Evolutionary conservation across 2,888 invertebrate species (phyloP), one percentile per base, ranked within the genome.

Genomic region (Yponomeuta sedellus): DNA sequence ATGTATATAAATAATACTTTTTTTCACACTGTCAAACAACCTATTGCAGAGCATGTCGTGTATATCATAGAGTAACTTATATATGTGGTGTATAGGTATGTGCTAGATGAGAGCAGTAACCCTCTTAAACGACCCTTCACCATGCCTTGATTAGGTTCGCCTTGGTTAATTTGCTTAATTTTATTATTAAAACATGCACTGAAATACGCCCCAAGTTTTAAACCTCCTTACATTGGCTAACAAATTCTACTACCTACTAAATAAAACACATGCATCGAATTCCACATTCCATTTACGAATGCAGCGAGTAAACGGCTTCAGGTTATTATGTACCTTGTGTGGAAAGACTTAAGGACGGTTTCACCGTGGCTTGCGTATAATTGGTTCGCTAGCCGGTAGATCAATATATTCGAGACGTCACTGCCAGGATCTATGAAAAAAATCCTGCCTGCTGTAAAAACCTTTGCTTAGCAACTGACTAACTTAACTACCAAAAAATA

Each of bases 361-460:
- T 52, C 16, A 28, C 28, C 2, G 0, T 61, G 10, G 20, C 34
- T 34, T 12, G 16, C 20, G 28, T 20, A 11, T 16, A 12, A 19
- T 58, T 19, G 5, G 22, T 22, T 19, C 19, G n/a, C 11, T 22
- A 5, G 61, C 61, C 12, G 2, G 22, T 25, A 22, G 20, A 25
- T 61, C 61, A 16, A 61, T 52, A 52, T 52, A 52, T 16, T 52
- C 44, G 44, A 52, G 44, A 52, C 44, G 44, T 52, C 44, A 52
- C 44, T 16, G 44, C 16, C 44, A 52, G 44, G 44, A 52, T 16
- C 44, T 12, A 16, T 16, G 16, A 52, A 52, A 52, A 52, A n/a
- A 52, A 4, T 1, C 16, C 16, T 16, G 44, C 44, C 16, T 5
- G 12, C 3, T 52, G 44, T 1, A 52, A 52, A 52, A 52, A 4